phyloP scores from a whole-genome alignment of 2,113 vertebrate species.

The Salvelinus alpinus region DNA sequence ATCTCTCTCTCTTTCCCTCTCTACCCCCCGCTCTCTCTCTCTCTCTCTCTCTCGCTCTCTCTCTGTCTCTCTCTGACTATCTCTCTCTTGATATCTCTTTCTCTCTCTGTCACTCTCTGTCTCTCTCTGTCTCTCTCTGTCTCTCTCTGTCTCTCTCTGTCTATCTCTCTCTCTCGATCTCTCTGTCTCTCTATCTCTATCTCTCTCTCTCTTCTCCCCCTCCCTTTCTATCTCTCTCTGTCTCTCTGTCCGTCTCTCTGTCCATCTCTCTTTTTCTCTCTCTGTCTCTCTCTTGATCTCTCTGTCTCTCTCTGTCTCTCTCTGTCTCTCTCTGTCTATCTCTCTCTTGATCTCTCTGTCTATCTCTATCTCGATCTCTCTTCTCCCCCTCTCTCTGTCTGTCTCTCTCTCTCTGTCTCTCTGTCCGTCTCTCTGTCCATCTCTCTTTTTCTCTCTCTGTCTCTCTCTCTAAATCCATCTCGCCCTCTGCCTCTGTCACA shows the following conservation, averaged over 20 bases:
- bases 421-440: not conserved
- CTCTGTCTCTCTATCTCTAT: no score
- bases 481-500: not conserved
- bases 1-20: not conserved
- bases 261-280: not conserved
- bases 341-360: not conserved
- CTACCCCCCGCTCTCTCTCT: not conserved
- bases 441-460: not conserved
- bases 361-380: not conserved
- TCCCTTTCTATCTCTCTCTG: no score
- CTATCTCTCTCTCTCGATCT: no score
- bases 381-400: not conserved
- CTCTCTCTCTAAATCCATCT: not conserved
- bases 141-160: no score
- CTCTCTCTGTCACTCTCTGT: no score
- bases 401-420: not conserved
- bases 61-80: no score
- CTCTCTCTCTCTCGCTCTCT: no score
- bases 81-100: no score
- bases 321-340: not conserved
- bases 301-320: not conserved
- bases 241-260: not conserved
- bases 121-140: no score
- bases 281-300: no score
- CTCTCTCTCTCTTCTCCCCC: not conserved